These are phyloP conservation scores for Parazoanthus swiftii DNA, from an alignment of 92 coral and sea anemone species.

Conservation along the genomic window DNA sequence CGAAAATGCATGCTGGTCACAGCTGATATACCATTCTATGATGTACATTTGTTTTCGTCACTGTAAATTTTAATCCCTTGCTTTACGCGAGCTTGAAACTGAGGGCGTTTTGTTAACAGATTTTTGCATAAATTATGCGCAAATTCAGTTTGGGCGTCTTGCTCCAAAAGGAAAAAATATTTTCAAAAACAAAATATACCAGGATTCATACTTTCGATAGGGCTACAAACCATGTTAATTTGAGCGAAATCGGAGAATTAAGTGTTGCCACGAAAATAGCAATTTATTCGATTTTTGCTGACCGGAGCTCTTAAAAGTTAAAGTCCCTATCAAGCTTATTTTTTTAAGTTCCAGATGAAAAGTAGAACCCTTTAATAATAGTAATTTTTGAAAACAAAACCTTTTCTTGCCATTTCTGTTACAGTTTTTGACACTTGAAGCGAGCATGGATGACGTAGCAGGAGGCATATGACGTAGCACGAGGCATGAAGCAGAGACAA, in stretches of 20 bases:
- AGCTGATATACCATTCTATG: neutral
- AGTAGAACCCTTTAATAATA: too few relatives aligned
- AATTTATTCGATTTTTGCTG: too few relatives aligned
- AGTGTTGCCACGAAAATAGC: too few relatives aligned
- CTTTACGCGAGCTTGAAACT: slow-evolving; percentile 5
- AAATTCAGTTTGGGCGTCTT: neutral
- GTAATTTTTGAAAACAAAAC: too few relatives aligned
- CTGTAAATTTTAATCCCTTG: neutral
- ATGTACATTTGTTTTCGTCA: neutral
- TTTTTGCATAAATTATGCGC: neutral
- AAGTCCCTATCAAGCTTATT: too few relatives aligned
- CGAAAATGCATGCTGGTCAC: neutral
- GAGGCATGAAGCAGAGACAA: too few relatives aligned
- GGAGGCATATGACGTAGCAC: too few relatives aligned
- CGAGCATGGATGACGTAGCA: too few relatives aligned
- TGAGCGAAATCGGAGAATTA: neutral
- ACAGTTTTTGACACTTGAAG: too few relatives aligned
- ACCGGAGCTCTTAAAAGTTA: too few relatives aligned
- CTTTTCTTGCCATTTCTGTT: too few relatives aligned
- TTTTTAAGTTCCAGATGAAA: too few relatives aligned
- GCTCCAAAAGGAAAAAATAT: neutral
- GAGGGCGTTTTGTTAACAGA: neutral
- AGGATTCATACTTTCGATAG: slow-evolving; percentile 1
- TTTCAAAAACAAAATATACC: slow-evolving; percentile 4
- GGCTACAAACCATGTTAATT: slow-evolving; percentile 13